phyloP scores from a whole-genome alignment of 2,113 vertebrate genomes.

The Puntigrus tetrazona region DNA sequence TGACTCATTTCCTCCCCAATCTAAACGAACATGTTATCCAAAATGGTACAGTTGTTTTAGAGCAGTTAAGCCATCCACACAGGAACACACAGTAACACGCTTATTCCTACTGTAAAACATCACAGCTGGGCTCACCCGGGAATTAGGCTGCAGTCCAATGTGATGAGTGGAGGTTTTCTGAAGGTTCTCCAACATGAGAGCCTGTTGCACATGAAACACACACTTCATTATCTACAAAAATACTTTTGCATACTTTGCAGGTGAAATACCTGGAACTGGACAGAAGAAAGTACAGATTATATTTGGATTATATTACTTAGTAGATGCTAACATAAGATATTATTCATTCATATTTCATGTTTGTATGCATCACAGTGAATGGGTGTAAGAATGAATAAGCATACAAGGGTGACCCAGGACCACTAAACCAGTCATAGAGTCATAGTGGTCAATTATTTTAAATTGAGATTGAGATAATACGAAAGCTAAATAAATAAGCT shows the following conservation, averaged over 20 bases:
- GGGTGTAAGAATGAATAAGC: neutral
- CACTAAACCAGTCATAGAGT: no score
- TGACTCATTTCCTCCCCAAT: constrained; percentile 95
- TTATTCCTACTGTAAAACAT: neutral
- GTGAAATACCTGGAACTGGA: neutral
- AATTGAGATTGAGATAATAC: no score
- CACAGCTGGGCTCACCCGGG: constrained; percentile 77
- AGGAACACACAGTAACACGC: neutral
- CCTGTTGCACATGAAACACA: constrained; percentile 70
- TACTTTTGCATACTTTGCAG: neutral
- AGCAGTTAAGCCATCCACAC: neutral
- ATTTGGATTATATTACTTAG: neutral
- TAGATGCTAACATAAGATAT: neutral
- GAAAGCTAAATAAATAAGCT: no score
- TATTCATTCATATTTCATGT: neutral
- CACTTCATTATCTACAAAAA: neutral
- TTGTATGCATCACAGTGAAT: neutral
- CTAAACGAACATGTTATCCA: constrained; percentile 63
- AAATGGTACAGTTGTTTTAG: constrained; percentile 24
- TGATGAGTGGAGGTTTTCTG: constrained; percentile 88
- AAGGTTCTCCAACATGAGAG: constrained; percentile 92
- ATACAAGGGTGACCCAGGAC: neutral
- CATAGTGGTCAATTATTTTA: no score
- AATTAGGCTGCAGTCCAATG: constrained; percentile 89
- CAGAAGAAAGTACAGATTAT: neutral